Conservation (phyloP, 2,888 invertebrate species). For the Aromia moschata region DNA sequence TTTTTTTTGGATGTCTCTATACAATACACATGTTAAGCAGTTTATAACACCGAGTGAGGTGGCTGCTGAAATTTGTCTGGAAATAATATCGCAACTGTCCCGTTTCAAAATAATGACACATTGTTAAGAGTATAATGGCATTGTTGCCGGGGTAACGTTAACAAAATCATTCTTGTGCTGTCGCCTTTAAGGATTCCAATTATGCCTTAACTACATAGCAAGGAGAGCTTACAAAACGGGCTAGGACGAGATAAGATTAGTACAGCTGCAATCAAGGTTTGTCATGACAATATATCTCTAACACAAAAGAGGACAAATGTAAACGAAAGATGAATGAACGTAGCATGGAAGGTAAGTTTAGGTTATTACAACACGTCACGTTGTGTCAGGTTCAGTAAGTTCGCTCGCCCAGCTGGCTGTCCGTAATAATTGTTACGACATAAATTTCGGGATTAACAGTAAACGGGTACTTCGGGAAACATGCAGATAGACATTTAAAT, state of each 20-base stretch:
- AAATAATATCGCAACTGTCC: not conserved
- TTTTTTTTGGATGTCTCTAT: too few species aligned
- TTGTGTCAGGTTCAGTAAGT: slow-evolving; percentile 25
- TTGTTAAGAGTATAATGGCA: slow-evolving; percentile 13
- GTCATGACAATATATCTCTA: slow-evolving; percentile 31
- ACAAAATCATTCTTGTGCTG: slow-evolving; percentile 19
- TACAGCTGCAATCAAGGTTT: slow-evolving; percentile 25
- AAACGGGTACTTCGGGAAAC: slow-evolving; percentile 11
- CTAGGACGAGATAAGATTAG: slow-evolving; percentile 28
- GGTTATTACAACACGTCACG: slow-evolving; percentile 24
- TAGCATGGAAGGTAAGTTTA: slow-evolving; percentile 23
- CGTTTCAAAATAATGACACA: slow-evolving; percentile 7
- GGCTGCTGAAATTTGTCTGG: slow-evolving; percentile 3
- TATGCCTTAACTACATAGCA: slow-evolving; percentile 18
- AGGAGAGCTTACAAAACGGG: slow-evolving; percentile 25
- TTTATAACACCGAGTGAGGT: too few species aligned
- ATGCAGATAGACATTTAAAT: too few species aligned
- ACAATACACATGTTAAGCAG: too few species aligned
- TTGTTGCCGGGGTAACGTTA: slow-evolving; percentile 18
- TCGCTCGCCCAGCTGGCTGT: slow-evolving; percentile 16
- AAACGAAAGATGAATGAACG: slow-evolving; percentile 27
- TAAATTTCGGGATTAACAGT: slow-evolving; percentile 16
- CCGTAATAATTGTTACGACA: slow-evolving; percentile 15
- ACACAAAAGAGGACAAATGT: slow-evolving; percentile 26
- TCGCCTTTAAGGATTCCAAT: slow-evolving; percentile 18